These are phyloP conservation scores for Latrodectus hesperus DNA, from an alignment of 2,888 invertebrate genomes.

Conservation along the genomic window DNA sequence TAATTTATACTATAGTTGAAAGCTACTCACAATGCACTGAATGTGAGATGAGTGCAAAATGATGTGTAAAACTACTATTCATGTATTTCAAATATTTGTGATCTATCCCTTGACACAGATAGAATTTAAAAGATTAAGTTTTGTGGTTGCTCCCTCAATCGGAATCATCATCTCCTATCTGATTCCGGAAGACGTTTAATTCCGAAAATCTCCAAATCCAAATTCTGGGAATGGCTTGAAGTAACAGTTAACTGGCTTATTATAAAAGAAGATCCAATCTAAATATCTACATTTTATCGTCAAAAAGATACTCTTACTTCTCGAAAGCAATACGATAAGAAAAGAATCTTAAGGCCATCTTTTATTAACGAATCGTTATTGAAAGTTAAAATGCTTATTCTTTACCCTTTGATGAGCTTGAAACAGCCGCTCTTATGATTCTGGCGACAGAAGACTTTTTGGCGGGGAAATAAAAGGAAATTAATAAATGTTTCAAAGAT, in stretches of 20 bases:
- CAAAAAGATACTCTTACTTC: slow-evolving; percentile 5
- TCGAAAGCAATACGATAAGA: too few relatives aligned
- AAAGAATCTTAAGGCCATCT: too few relatives aligned
- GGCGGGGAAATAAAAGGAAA: slow-evolving; percentile 51
- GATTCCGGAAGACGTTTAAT: slow-evolving; percentile 59
- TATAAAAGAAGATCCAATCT: slow-evolving; percentile 65
- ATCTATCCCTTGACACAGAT: background rate
- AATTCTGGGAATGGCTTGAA: slow-evolving; percentile 48
- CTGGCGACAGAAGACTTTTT: background rate
- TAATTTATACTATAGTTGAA: too few relatives aligned
- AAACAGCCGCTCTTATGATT: slow-evolving; percentile 24
- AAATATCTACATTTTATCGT: slow-evolving; percentile 62
- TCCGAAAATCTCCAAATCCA: slow-evolving; percentile 19
- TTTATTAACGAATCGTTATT: slow-evolving; percentile 66
- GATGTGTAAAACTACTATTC: too few relatives aligned
- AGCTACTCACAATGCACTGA: too few relatives aligned
- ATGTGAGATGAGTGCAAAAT: too few relatives aligned
- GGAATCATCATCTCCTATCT: slow-evolving; percentile 31
- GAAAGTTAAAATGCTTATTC: slow-evolving; percentile 65
- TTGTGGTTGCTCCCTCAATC: slow-evolving; percentile 51
- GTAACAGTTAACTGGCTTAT: slow-evolving; percentile 63
- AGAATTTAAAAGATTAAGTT: slow-evolving; percentile 29
- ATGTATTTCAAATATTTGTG: too few relatives aligned
- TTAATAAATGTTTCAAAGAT: slow-evolving; percentile 67
- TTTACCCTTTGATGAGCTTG: slow-evolving; percentile 26